Conservation (phyloP, 2,888 invertebrate species). For the Rotaria magnacalcarata region DNA sequence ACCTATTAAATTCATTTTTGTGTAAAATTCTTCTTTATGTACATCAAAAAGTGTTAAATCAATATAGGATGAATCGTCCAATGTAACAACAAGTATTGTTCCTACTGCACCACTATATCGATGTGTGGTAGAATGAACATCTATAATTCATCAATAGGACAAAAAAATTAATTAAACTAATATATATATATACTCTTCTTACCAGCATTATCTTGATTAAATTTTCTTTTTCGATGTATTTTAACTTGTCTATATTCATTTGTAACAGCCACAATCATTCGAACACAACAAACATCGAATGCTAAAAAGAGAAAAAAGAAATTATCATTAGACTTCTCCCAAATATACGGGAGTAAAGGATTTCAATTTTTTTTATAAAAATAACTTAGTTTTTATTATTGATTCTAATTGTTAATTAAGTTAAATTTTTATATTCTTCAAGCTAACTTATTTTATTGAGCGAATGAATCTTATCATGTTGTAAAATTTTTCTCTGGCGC, state of each 20-base stretch:
- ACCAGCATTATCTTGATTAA: constrained; percentile 12
- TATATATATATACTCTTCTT: not conserved
- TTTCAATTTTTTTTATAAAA: too few relatives aligned
- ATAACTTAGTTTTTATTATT: too few relatives aligned
- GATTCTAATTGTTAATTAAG: too few relatives aligned
- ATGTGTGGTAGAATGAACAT: constrained; percentile 9
- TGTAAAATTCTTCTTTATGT: constrained; percentile 31
- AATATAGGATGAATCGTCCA: constrained; percentile 12
- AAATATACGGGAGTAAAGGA: too few relatives aligned
- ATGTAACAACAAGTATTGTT: not conserved
- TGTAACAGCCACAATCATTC: not conserved
- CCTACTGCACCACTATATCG: not conserved
- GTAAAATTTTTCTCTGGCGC: too few relatives aligned
- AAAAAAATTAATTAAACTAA: not conserved
- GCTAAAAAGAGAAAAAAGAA: not conserved
- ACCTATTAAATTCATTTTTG: constrained; percentile 28
- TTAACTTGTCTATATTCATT: constrained; percentile 24
- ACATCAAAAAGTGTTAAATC: constrained; percentile 2
- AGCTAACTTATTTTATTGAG: too few relatives aligned
- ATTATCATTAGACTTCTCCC: too few relatives aligned
- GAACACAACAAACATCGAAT: constrained; percentile 8
- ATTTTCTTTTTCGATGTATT: constrained; percentile 17
- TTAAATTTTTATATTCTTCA: too few relatives aligned
- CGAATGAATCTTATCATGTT: too few relatives aligned
- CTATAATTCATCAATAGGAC: not conserved